Evolutionary conservation across 2,113 vertebrate species (phyloP).

Genomic region (Fukomys damarensis): DNA sequence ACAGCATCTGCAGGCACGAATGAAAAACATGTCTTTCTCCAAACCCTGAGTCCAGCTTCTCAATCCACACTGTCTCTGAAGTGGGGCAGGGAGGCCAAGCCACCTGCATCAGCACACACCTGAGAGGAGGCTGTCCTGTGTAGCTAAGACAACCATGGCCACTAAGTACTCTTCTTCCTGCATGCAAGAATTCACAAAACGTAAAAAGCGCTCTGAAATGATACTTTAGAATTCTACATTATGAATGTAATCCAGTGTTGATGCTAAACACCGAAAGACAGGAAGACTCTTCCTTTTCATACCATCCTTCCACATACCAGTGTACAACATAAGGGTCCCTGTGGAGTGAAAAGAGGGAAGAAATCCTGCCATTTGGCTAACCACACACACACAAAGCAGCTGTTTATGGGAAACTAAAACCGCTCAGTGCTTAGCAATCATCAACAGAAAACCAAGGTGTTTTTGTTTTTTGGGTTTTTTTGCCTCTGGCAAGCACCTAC

Average conservation of each 20-base stretch:
- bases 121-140: rapidly evolving
- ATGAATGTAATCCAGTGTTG: not conserved
- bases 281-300: not conserved
- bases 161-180: not conserved
- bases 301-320: not conserved
- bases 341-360: rapidly evolving
- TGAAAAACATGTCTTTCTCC: not conserved
- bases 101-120: not conserved
- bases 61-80: not conserved
- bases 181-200: not conserved
- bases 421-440: not conserved
- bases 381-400: not conserved
- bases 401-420: slow-evolving; percentile 35
- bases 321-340: not conserved
- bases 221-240: not conserved
- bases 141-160: not conserved
- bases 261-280: not conserved
- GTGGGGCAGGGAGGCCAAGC: no score
- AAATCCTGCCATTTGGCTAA: not conserved
- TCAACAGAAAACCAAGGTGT: not conserved
- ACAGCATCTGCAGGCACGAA: not conserved
- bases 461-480: rapidly evolving
- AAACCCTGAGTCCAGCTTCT: not conserved
- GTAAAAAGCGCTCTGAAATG: not conserved
- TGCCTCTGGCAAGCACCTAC: not conserved